Evolutionary conservation across 2,797 vertebrate species (phyloP), one percentile per base, ranked within the genome.

Genomic region (Pseudomugil tenellus): DNA sequence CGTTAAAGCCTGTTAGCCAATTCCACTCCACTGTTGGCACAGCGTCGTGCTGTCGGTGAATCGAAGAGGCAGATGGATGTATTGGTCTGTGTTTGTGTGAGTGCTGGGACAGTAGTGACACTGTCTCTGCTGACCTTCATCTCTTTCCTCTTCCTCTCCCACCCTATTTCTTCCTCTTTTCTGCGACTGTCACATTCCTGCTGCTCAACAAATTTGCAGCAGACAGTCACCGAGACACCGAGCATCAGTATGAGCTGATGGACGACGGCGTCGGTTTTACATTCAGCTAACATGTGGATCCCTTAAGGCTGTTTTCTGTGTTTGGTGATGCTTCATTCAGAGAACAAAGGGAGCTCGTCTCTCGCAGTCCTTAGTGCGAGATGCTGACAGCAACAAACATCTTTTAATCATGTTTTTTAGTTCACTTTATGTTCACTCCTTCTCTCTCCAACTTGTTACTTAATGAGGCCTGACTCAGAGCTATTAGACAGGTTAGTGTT

Each of bases 181-280:
- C 78, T 86, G 61, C 76, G 70, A 68, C 55, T 60, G 82, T 85
- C 87, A 66, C 86, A 86, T 87, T 87, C 84, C 71, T 82, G 70
- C 65, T 81, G 76, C 16, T 78, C 77, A 85, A 9, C 70, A 64
- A 55, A 56, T 68, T 63, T 19, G 31, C 57, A 58, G 62, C 31
- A 3, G 64, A 58, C 63, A 12, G 59, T 48, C 56, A 6, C 41
- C n/a, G 0, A 57, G 19, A 32, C 3, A 2, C 29, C n/a, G 29
- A 39, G 46, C 25, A 16, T 59, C 13, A 11, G 34, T 9, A 51
- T 14, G 16, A 67, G 52, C 35, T 52, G 1, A 4, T 41, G 56
- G 55, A 46, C 48, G 58, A 25, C 25, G 12, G 23, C 1, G 13
- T 35, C 25, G 4, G 9, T 53, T 48, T n/a, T 39, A 17, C 21